phyloP scores from a whole-genome alignment of 1,140 invertebrate genomes.

The Semibalanus balanoides region DNA sequence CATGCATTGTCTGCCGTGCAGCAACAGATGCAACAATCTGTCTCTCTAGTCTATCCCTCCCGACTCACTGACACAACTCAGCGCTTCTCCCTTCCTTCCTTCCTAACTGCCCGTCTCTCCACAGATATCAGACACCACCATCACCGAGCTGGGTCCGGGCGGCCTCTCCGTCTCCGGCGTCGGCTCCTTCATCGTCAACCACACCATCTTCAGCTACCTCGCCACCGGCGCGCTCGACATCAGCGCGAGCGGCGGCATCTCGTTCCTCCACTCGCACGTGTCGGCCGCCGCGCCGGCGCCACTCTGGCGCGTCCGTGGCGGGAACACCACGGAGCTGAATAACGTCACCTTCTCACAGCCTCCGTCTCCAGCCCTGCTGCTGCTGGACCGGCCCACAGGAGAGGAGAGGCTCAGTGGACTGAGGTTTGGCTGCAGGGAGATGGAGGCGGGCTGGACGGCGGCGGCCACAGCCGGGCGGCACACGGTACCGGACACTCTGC shows the following conservation, averaged over 20 bases:
- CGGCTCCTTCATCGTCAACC: conserved; percentile 7
- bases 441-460: background rate
- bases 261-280: background rate
- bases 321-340: background rate
- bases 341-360: background rate
- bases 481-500: background rate
- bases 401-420: background rate
- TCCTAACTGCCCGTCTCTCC: no score
- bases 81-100: no score
- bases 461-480: no score
- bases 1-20: no score
- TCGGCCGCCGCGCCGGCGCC: background rate
- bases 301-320: background rate
- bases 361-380: background rate
- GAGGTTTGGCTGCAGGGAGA: background rate
- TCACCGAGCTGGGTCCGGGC: conserved; percentile 1
- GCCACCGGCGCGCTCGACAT: conserved; percentile 4
- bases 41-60: no score
- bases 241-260: background rate
- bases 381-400: background rate
- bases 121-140: background rate
- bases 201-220: conserved; percentile 8
- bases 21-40: no score
- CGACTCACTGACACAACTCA: no score
- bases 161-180: background rate